These are phyloP conservation scores for Centruroides vittatus DNA, from an alignment of 1,140 invertebrate genomes.

Conservation along the genomic window DNA sequence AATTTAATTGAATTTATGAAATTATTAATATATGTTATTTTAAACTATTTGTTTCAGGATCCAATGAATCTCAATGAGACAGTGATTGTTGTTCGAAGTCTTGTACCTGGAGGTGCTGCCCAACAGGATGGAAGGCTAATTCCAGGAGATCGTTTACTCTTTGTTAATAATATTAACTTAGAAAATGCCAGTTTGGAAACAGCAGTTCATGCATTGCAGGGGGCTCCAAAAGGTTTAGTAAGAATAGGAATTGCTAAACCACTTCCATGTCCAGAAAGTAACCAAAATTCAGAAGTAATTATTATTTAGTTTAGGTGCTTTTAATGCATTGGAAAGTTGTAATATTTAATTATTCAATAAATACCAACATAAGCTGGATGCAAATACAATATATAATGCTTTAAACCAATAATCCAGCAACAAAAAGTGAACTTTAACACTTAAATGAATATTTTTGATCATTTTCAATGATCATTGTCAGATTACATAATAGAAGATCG, in stretches of 20 bases:
- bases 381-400: not conserved
- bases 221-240: slow-evolving; percentile 82
- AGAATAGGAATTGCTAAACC: slow-evolving; percentile 95
- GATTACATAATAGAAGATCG: too few relatives aligned
- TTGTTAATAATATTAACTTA: slow-evolving; percentile 87
- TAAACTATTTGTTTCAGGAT: slow-evolving; percentile 41
- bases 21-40: too few relatives aligned
- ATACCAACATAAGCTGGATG: not conserved
- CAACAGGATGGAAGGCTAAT: slow-evolving; percentile 89
- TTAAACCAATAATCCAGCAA: not conserved
- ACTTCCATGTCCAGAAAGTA: slow-evolving; percentile 58
- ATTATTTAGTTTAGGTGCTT: not conserved
- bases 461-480: too few relatives aligned
- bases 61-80: slow-evolving; percentile 89
- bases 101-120: slow-evolving; percentile 93
- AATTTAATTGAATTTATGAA: too few relatives aligned
- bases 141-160: slow-evolving; percentile 89
- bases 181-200: slow-evolving; percentile 91
- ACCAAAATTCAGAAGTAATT: slow-evolving; percentile 6
- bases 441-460: too few relatives aligned
- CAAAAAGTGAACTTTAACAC: too few relatives aligned
- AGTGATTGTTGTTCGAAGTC: slow-evolving; percentile 92
- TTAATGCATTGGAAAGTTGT: not conserved
- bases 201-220: slow-evolving; percentile 79
- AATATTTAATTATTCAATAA: not conserved